phyloP scores from a whole-genome alignment of 23 tunicate species.

The Pegea sp. region DNA sequence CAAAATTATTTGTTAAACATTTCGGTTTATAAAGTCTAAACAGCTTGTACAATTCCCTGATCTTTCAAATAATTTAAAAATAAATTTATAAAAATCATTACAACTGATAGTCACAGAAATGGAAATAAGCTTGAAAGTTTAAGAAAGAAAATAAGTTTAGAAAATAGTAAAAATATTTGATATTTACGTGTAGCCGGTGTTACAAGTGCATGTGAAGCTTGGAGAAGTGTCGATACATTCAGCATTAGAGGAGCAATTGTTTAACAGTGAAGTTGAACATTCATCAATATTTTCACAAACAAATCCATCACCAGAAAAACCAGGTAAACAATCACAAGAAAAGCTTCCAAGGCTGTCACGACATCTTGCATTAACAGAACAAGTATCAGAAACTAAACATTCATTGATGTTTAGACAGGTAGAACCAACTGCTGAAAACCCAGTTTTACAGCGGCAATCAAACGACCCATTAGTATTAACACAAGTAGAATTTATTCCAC shows the following conservation, averaged over 20 bases:
- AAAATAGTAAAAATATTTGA: too few species aligned
- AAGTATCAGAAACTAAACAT: neutral
- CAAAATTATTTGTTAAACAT: too few species aligned
- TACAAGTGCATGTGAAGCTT: conserved; percentile 5
- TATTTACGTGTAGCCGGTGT: conserved; percentile 2
- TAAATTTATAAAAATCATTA: too few species aligned
- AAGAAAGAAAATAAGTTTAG: too few species aligned
- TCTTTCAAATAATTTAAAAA: too few species aligned
- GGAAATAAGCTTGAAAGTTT: too few species aligned
- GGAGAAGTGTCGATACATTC: conserved; percentile 1
- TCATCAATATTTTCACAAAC: neutral
- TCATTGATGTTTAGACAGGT: neutral
- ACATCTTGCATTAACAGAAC: neutral
- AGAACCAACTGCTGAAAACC: neutral
- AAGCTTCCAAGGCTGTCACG: too few species aligned
- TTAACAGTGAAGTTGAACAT: neutral
- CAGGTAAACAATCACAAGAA: too few species aligned
- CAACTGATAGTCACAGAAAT: too few species aligned
- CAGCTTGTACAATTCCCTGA: too few species aligned
- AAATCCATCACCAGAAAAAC: too few species aligned
- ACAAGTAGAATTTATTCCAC: neutral
- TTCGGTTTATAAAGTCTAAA: too few species aligned
- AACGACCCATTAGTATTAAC: neutral
- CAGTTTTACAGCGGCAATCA: neutral
- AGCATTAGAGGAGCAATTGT: neutral